These are phyloP conservation scores for Allolobophora icterica DNA, from an alignment of 2,888 invertebrate genomes.

Conservation along the genomic window DNA sequence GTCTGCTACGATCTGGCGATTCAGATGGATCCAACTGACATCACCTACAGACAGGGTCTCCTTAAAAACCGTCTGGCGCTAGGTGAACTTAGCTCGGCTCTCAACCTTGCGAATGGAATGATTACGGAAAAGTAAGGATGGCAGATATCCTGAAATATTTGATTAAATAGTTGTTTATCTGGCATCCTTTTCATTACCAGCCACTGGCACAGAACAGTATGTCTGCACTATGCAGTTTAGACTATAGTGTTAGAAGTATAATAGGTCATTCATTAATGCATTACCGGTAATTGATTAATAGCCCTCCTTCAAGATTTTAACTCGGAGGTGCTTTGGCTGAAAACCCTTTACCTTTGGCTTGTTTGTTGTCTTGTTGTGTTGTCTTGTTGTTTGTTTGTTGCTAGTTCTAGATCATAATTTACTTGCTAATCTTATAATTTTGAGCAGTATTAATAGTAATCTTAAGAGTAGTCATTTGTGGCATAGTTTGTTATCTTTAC, in stretches of 20 bases:
- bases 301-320: too few species aligned
- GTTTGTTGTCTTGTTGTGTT: too few species aligned
- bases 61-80: conserved; percentile 84
- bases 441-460: not conserved
- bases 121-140: conserved; percentile 56
- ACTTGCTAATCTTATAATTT: not conserved
- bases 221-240: too few species aligned
- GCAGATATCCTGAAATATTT: not conserved
- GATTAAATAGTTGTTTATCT: not conserved
- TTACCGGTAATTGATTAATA: too few species aligned
- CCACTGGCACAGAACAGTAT: not conserved
- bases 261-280: too few species aligned
- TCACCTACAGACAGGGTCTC: conserved; percentile 73
- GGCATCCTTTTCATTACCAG: not conserved
- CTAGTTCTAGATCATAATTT: not conserved
- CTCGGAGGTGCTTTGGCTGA: too few species aligned
- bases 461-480: not conserved
- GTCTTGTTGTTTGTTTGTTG: not conserved
- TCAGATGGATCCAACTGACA: conserved; percentile 66
- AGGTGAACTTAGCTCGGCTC: conserved; percentile 82
- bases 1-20: conserved; percentile 85
- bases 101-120: conserved; percentile 71
- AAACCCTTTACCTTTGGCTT: too few species aligned
- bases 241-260: too few species aligned
- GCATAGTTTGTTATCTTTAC: not conserved